These are phyloP conservation scores for Saguinus imperator DNA, from an alignment of 2,113 vertebrate genomes.

Conservation along the genomic window DNA sequence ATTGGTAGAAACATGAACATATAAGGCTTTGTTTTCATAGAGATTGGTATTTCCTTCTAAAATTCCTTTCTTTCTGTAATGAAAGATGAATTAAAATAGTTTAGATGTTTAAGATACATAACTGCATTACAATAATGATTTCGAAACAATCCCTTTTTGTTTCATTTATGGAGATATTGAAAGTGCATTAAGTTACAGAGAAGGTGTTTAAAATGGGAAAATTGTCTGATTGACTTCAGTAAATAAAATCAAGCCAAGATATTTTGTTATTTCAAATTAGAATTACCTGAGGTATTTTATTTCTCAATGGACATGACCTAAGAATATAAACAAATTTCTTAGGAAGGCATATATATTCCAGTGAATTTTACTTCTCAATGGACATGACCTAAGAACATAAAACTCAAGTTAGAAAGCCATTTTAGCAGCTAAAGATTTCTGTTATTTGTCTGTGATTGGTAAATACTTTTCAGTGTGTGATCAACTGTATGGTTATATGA, in stretches of 20 bases:
- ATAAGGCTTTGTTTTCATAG: background rate
- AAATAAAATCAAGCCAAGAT: background rate
- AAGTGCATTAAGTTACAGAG: background rate
- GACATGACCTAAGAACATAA: background rate
- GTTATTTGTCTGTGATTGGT: background rate
- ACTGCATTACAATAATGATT: background rate
- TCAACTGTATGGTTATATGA: background rate
- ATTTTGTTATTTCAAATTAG: constrained; percentile 18
- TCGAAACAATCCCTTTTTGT: background rate
- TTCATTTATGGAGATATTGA: background rate
- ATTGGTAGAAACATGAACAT: background rate
- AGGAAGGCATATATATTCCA: background rate
- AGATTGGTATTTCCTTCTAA: background rate
- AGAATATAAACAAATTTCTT: background rate
- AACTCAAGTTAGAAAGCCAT: background rate
- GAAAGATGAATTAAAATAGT: constrained; percentile 50
- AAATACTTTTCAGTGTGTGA: background rate
- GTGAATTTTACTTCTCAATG: background rate
- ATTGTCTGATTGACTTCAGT: background rate
- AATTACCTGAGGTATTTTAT: background rate
- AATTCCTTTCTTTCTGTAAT: constrained; percentile 54
- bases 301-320: background rate
- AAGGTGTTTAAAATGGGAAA: background rate
- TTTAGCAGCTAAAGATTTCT: background rate
- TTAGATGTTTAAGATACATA: background rate